A percentile compares a stretch with the other conserved stretches of the same genome.
These are phyloP conservation scores for Hydrocynus forskahlii DNA, from an alignment of 2,797 vertebrate species.

Conservation along the genomic window DNA sequence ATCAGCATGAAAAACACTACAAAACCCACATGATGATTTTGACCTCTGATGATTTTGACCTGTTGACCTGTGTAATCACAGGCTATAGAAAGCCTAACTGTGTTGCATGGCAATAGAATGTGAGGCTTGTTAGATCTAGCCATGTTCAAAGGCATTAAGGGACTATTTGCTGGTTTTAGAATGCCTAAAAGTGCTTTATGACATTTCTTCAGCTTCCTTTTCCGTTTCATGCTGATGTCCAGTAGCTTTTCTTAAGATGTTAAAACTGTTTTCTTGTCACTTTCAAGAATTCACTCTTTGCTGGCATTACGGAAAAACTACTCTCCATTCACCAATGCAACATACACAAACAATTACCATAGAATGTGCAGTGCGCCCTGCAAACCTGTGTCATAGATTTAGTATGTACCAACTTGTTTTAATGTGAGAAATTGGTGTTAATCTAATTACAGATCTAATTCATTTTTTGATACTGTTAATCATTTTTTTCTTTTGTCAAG, in stretches of 20 bases:
- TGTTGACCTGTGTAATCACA: not conserved
- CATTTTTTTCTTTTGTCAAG: too few relatives aligned
- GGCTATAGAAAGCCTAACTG: not conserved
- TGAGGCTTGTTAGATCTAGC: not conserved
- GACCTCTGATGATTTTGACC: too few relatives aligned
- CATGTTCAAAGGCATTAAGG: not conserved
- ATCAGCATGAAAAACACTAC: too few relatives aligned
- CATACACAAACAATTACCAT: not conserved
- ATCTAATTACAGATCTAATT: too few relatives aligned
- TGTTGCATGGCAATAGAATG: not conserved
- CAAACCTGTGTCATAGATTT: too few relatives aligned
- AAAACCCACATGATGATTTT: too few relatives aligned
- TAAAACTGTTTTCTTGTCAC: not conserved
- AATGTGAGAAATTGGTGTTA: too few relatives aligned
- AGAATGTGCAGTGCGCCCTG: not conserved
- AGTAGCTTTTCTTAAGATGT: not conserved
- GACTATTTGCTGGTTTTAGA: too few relatives aligned
- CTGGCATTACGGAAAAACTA: not conserved
- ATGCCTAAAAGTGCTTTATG: not conserved
- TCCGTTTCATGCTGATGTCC: not conserved
- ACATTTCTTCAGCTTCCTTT: not conserved
- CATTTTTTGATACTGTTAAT: too few relatives aligned
- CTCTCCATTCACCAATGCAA: not conserved
- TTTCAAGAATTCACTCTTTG: not conserved
- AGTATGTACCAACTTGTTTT: too few relatives aligned